Conservation (phyloP, 2,888 invertebrate genomes). For the Gymnocheta viridis region DNA sequence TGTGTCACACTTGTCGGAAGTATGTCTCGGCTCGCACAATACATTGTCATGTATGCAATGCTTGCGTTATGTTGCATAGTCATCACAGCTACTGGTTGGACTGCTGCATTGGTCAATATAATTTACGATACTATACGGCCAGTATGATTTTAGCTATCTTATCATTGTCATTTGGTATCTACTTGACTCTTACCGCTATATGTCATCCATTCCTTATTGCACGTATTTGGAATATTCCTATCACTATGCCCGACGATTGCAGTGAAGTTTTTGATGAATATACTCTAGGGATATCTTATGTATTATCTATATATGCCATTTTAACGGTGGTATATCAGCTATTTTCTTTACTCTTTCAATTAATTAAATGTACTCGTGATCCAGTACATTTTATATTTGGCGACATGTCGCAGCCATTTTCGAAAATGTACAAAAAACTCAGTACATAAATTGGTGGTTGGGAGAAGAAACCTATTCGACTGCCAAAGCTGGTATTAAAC, state of each 20-base stretch:
- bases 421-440: slow-evolving; percentile 63
- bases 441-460: slow-evolving; percentile 43
- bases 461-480: neutral
- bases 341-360: slow-evolving; percentile 48
- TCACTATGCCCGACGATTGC: slow-evolving; percentile 92
- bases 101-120: slow-evolving; percentile 91
- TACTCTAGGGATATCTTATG: slow-evolving; percentile 54
- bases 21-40: slow-evolving; percentile 86
- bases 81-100: slow-evolving; percentile 93
- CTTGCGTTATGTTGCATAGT: slow-evolving; percentile 89
- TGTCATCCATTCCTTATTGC: slow-evolving; percentile 86
- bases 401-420: slow-evolving; percentile 64
- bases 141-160: slow-evolving; percentile 86
- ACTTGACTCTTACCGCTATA: slow-evolving; percentile 92
- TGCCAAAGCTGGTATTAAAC: neutral
- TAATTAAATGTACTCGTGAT: slow-evolving; percentile 55
- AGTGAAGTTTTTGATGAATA: slow-evolving; percentile 91
- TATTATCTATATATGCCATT: slow-evolving; percentile 56
- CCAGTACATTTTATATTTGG: slow-evolving; percentile 58
- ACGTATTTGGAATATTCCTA: slow-evolving; percentile 78
- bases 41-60: slow-evolving; percentile 92
- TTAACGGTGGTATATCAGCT: slow-evolving; percentile 53
- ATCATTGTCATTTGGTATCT: slow-evolving; percentile 88
- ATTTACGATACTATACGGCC: slow-evolving; percentile 88
- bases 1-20: slow-evolving; percentile 85